phyloP scores from a whole-genome alignment of 2,113 vertebrate genomes.

The Malurus elegans region DNA sequence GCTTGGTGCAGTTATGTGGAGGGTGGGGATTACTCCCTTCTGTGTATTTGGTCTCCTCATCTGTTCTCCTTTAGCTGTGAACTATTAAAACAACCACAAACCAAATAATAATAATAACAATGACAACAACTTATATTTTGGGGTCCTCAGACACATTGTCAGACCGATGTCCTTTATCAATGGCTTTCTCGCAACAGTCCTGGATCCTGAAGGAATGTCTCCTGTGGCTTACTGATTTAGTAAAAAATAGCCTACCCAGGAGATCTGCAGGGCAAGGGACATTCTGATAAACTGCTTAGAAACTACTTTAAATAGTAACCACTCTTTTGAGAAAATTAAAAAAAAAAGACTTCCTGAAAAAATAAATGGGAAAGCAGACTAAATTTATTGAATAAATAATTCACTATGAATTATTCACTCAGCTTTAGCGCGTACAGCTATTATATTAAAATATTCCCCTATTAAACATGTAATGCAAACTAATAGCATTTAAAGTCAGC shows the following conservation, averaged over 20 bases:
- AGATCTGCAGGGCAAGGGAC: not conserved
- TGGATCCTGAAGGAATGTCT: not conserved
- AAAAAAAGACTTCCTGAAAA: not conserved
- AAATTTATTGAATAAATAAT: conserved; percentile 55
- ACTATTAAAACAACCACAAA: not conserved
- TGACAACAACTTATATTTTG: not conserved
- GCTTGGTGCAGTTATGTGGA: not conserved
- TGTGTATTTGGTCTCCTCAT: not conserved
- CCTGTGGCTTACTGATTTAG: not conserved
- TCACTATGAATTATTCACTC: conserved; percentile 55
- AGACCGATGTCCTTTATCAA: not conserved
- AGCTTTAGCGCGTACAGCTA: not conserved
- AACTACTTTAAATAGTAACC: conserved; percentile 18
- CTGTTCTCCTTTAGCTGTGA: not conserved
- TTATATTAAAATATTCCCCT: conserved; percentile 40
- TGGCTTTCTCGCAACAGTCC: not conserved
- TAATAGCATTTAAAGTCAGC: conserved; percentile 37
- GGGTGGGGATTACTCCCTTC: not conserved
- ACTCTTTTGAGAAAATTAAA: conserved; percentile 3
- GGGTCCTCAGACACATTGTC: not conserved
- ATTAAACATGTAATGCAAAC: conserved; percentile 40
- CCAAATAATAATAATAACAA: too few species aligned
- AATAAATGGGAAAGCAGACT: not conserved
- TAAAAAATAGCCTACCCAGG: not conserved
- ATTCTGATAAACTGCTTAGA: conserved; percentile 1